A percentile compares a stretch with the other conserved stretches of the same genome.
These are phyloP conservation scores for Drosophila saltans DNA, from an alignment of 1,140 invertebrate genomes.

Conservation along the genomic window DNA sequence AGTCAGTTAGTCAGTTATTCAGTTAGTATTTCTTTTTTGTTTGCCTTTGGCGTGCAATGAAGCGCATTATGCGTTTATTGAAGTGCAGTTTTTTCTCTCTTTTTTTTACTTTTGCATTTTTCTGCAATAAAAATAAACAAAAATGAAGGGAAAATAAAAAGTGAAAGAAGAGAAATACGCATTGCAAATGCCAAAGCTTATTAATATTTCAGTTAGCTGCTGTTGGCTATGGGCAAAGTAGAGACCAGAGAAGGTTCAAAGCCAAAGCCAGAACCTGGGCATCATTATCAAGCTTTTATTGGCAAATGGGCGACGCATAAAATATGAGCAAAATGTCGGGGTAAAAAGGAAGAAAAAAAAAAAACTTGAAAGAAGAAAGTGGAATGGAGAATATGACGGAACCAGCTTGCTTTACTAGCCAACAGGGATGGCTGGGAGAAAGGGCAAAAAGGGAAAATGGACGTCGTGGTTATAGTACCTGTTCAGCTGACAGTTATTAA, in stretches of 20 bases:
- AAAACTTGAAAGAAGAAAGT: conserved; percentile 4
- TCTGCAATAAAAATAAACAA: conserved; percentile 36
- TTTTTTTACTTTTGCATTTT: conserved; percentile 39
- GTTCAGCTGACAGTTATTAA: conserved; percentile 72
- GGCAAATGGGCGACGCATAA: conserved; percentile 62
- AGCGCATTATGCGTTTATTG: conserved; percentile 74
- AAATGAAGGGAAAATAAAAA: conserved; percentile 15
- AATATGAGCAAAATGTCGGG: conserved; percentile 44
- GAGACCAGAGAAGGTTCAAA: conserved; percentile 1
- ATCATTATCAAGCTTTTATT: conserved; percentile 78
- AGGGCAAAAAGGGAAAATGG: conserved; percentile 27
- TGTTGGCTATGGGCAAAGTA: background rate
- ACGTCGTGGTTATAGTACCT: conserved; percentile 21
- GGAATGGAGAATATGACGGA: background rate
- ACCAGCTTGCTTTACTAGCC: conserved; percentile 3
- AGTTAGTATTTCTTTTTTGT: conserved; percentile 45
- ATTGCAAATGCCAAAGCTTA: conserved; percentile 80
- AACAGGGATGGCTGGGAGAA: background rate
- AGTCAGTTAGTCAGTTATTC: conserved; percentile 11
- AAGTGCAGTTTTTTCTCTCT: conserved; percentile 56
- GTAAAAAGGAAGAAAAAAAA: conserved; percentile 20
- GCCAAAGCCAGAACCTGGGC: conserved; percentile 50
- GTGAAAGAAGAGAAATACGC: conserved; percentile 68
- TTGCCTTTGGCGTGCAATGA: conserved; percentile 71
- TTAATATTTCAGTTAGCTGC: conserved; percentile 74